Evolutionary conservation across 2,888 invertebrate species (phyloP).

Genomic region (Teleiodes luculella): DNA sequence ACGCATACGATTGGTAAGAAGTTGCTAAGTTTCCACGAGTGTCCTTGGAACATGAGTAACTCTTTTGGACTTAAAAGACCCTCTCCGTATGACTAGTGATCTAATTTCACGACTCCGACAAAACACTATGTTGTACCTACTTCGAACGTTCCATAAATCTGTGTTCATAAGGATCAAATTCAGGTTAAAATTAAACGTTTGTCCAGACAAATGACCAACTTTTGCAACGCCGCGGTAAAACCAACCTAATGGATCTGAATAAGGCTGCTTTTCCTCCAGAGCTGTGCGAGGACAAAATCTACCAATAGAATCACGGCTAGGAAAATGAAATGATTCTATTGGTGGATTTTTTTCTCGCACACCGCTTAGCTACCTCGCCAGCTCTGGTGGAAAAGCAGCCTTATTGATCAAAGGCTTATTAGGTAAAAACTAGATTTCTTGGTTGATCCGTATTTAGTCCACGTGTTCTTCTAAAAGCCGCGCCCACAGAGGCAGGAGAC

Average conservation of each 20-base stretch:
- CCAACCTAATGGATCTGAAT: neutral
- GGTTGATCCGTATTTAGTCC: too few relatives aligned
- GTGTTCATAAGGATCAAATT: neutral
- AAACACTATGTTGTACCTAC: neutral
- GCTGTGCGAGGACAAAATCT: too few relatives aligned
- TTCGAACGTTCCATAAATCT: neutral
- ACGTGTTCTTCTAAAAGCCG: too few relatives aligned
- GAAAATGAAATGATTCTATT: too few relatives aligned
- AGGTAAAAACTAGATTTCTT: too few relatives aligned
- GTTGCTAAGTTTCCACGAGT: neutral
- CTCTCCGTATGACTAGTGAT: neutral
- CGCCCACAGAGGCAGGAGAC: too few relatives aligned
- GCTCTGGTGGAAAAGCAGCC: too few relatives aligned
- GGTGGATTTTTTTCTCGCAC: too few relatives aligned
- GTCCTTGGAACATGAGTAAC: neutral
- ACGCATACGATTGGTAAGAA: neutral
- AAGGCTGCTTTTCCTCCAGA: too few relatives aligned
- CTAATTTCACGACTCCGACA: neutral
- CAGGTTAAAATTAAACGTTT: neutral
- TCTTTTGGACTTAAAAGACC: neutral
- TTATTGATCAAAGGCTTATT: too few relatives aligned
- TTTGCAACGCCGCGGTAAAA: neutral
- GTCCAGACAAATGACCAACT: constrained; percentile 1
- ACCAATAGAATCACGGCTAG: too few relatives aligned
- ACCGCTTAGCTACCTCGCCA: too few relatives aligned